Percentiles rank a stretch among this genome's conserved stretches.
These are phyloP conservation scores for Epistrophe eligans DNA, from an alignment of 2,888 invertebrate species.

Conservation along the genomic window DNA sequence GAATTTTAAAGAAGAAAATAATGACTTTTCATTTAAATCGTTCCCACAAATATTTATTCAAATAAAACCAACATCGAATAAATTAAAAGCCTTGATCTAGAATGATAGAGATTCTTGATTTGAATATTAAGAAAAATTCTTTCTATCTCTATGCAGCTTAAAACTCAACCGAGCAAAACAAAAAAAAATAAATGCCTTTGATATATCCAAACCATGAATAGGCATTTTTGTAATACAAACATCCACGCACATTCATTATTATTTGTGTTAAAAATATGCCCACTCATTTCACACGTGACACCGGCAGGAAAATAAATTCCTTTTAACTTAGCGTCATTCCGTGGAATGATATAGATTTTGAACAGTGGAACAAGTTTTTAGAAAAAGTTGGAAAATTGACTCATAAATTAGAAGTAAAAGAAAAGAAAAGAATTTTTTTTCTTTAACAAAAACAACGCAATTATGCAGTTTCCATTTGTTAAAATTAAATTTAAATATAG, in stretches of 20 bases:
- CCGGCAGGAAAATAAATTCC: constrained; percentile 47
- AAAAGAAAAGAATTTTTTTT: too few species aligned
- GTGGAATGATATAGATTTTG: neutral
- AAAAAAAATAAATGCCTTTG: neutral
- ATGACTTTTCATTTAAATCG: neutral
- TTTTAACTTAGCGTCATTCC: constrained; percentile 55
- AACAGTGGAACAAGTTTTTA: neutral
- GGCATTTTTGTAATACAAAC: neutral
- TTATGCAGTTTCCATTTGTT: too few species aligned
- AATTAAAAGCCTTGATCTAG: constrained; percentile 8
- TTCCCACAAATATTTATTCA: neutral
- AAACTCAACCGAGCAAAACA: neutral
- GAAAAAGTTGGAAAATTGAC: too few species aligned
- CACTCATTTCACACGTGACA: constrained; percentile 34
- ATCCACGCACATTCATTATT: neutral
- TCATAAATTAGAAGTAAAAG: too few species aligned
- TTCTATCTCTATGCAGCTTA: neutral
- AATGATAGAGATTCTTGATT: neutral
- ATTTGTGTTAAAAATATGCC: neutral
- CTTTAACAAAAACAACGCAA: too few species aligned
- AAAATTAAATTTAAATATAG: too few species aligned
- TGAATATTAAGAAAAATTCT: neutral
- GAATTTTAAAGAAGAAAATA: too few species aligned
- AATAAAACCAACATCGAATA: neutral
- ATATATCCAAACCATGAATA: neutral